Percentiles rank a stretch among this genome's conserved stretches.
Conservation (phyloP, 2,797 vertebrate species). For the Pipistrellus pygmaeus region DNA sequence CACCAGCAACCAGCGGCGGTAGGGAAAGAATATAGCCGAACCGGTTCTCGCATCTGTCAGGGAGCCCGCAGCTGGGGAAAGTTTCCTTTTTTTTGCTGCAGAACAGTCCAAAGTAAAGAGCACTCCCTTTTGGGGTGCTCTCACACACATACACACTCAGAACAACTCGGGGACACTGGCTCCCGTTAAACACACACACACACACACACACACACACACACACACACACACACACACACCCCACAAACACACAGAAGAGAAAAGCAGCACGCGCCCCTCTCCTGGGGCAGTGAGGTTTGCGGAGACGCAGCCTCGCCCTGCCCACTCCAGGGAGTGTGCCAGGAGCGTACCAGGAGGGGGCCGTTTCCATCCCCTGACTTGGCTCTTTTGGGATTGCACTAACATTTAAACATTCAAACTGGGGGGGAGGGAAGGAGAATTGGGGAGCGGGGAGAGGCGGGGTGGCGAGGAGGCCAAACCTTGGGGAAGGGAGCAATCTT, state of each 20-base stretch:
- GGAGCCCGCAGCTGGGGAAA: background rate
- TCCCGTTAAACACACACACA: background rate
- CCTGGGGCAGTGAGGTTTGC: background rate
- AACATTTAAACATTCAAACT: background rate
- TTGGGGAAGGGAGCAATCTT: background rate
- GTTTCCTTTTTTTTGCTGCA: background rate
- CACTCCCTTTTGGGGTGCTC: background rate
- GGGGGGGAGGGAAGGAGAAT: background rate
- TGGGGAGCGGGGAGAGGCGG: accelerated
- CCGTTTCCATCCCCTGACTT: background rate
- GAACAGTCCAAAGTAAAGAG: background rate
- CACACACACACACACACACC: background rate
- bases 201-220: no score
- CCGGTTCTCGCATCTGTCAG: background rate
- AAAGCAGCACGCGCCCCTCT: accelerated
- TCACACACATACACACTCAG: no score
- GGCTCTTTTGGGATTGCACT: background rate
- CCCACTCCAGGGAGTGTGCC: no score
- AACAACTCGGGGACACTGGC: background rate
- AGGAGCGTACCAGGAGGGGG: background rate
- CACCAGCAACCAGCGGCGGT: background rate
- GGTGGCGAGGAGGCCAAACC: background rate
- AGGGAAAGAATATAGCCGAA: background rate
- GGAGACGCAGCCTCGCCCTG: background rate
- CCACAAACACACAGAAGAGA: background rate